Conservation (phyloP, 2,113 vertebrate species). For the Pachypanchax playfairii region DNA sequence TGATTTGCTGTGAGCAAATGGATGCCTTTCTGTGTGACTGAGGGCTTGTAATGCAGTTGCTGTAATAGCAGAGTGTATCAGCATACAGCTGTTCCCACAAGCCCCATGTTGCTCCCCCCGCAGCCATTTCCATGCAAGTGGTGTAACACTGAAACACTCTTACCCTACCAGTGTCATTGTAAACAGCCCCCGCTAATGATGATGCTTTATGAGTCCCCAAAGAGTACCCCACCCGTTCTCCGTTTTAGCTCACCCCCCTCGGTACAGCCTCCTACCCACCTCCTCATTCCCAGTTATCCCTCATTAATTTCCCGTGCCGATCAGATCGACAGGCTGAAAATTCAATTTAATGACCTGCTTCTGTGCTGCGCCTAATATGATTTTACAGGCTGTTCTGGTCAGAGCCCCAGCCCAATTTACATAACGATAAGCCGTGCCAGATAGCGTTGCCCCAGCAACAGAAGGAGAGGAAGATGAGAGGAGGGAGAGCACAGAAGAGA, state of each 20-base stretch:
- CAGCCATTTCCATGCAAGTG: conserved; percentile 68
- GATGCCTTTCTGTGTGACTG: conserved; percentile 38
- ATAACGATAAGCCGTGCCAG: conserved; percentile 84
- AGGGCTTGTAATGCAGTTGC: conserved; percentile 38
- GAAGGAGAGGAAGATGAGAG: conserved; percentile 61
- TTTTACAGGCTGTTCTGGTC: conserved; percentile 86
- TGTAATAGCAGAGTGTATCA: conserved; percentile 54
- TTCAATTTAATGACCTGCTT: conserved; percentile 86
- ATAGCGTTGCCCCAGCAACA: conserved; percentile 90
- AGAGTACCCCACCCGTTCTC: conserved; percentile 42
- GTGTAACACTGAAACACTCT: conserved; percentile 62
- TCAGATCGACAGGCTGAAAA: conserved; percentile 84
- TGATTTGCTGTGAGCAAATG: conserved; percentile 34
- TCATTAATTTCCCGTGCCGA: conserved; percentile 82
- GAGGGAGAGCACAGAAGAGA: conserved; percentile 46
- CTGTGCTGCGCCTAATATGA: conserved; percentile 79
- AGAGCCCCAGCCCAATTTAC: conserved; percentile 84
- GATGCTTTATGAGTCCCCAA: conserved; percentile 73
- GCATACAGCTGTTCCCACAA: conserved; percentile 50
- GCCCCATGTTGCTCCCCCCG: conserved; percentile 50
- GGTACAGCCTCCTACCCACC: background rate
- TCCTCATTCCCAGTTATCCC: conserved; percentile 68
- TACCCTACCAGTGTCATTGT: conserved; percentile 70
- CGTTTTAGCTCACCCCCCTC: conserved; percentile 1
- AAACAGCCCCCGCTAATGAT: conserved; percentile 73